A percentile compares a stretch with the other conserved stretches of the same genome.
These are phyloP conservation scores for Saguinus midas DNA, from an alignment of 2,113 vertebrate species.

Conservation along the genomic window DNA sequence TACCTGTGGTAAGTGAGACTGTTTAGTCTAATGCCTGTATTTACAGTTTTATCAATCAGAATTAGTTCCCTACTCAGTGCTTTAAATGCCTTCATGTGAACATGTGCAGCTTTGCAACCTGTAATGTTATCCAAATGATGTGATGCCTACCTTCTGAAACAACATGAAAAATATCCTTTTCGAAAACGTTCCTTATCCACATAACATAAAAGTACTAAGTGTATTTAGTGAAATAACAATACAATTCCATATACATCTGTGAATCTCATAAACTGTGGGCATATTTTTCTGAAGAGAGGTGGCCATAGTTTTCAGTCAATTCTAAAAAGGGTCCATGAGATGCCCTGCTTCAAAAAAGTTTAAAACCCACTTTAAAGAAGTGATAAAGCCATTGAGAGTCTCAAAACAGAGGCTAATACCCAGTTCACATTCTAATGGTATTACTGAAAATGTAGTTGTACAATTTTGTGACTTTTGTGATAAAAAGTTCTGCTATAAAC, in stretches of 20 bases:
- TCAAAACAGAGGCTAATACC: not conserved
- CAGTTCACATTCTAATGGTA: not conserved
- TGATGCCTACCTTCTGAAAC: not conserved
- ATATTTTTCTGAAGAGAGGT: not conserved
- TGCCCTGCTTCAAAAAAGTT: not conserved
- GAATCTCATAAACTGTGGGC: not conserved
- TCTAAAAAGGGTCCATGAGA: not conserved
- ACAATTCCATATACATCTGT: not conserved
- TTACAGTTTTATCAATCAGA: not conserved
- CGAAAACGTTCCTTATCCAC: not conserved
- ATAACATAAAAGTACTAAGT: not conserved
- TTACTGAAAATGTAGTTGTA: not conserved
- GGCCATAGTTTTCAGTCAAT: not conserved
- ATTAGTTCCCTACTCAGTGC: not conserved
- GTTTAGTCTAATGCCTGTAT: not conserved
- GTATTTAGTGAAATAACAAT: not conserved
- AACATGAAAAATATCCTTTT: not conserved
- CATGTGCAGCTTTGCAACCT: not conserved
- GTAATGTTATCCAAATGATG: not conserved
- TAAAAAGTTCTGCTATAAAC: not conserved
- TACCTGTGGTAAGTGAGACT: not conserved
- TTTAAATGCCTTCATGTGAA: not conserved
- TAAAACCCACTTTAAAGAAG: slow-evolving; percentile 20
- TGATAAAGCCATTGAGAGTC: not conserved
- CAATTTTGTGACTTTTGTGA: not conserved